A percentile compares a stretch with the other conserved stretches of the same genome.
Conservation (phyloP, 2,888 invertebrate genomes). For the Trichogramma dendrolimi region DNA sequence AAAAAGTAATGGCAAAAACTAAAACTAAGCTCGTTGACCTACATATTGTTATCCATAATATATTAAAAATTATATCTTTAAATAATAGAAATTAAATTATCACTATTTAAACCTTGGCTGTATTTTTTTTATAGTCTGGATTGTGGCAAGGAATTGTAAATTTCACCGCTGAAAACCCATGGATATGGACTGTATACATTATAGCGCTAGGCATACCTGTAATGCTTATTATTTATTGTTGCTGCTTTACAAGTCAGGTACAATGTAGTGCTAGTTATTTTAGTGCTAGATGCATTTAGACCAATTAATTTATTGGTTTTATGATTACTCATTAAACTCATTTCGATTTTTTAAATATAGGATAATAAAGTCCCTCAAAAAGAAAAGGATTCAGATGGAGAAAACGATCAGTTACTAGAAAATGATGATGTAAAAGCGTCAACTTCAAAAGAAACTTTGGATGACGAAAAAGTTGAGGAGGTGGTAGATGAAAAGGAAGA, state of each 20-base stretch:
- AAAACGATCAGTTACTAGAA: conserved; percentile 22
- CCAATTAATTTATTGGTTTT: neutral
- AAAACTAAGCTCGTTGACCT: neutral
- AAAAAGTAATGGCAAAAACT: too few species aligned
- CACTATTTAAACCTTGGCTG: neutral
- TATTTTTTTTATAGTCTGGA: conserved; percentile 65
- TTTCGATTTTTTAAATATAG: conserved; percentile 25
- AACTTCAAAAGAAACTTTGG: conserved; percentile 35
- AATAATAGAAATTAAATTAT: conserved; percentile 18
- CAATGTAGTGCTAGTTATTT: conserved; percentile 10
- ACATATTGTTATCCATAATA: neutral
- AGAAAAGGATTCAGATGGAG: conserved; percentile 49
- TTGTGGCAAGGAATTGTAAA: conserved; percentile 70
- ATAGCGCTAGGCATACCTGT: conserved; percentile 74
- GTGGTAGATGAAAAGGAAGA: conserved; percentile 36
- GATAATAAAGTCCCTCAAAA: conserved; percentile 55
- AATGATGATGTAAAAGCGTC: conserved; percentile 38
- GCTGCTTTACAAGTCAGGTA: conserved; percentile 66
- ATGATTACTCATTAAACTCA: neutral
- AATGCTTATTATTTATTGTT: conserved; percentile 74
- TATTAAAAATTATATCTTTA: neutral
- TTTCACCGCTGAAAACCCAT: conserved; percentile 80
- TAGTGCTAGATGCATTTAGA: conserved; percentile 9
- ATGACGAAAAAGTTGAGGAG: conserved; percentile 37
- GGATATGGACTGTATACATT: conserved; percentile 85